phyloP scores from a whole-genome alignment of 1,140 invertebrate species.

The Atta texana region DNA sequence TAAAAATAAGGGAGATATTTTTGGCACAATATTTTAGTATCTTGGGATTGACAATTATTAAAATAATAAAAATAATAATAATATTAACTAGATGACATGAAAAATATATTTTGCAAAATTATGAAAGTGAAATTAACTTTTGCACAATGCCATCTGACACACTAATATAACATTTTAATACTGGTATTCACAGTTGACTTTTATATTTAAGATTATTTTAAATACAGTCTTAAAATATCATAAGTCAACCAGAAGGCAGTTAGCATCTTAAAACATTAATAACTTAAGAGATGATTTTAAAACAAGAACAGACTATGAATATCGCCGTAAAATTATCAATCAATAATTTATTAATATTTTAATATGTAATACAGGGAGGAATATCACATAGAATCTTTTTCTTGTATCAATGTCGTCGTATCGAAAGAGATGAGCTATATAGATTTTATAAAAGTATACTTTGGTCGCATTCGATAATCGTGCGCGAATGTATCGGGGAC shows the following conservation, averaged over 20 bases:
- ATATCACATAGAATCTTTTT: too few species aligned
- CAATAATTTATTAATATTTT: too few species aligned
- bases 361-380: too few species aligned
- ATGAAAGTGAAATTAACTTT: neutral
- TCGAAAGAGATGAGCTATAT: neutral
- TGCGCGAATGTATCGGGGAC: constrained; percentile 12
- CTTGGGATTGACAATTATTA: neutral
- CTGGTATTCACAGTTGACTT: too few species aligned
- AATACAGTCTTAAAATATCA: too few species aligned
- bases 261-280: too few species aligned
- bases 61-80: neutral
- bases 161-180: too few species aligned
- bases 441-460: constrained; percentile 2
- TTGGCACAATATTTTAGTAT: neutral
- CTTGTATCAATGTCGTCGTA: too few species aligned
- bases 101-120: neutral
- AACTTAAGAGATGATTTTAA: too few species aligned
- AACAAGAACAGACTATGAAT: neutral
- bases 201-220: too few species aligned
- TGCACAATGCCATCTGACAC: too few species aligned
- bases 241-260: too few species aligned
- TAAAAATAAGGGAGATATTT: neutral
- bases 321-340: neutral
- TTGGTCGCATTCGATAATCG: constrained; percentile 8
- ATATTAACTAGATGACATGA: neutral